Base-by-base conservation (phyloP, 2,797 vertebrate genomes). In the Nannoperca obscura region DNA sequence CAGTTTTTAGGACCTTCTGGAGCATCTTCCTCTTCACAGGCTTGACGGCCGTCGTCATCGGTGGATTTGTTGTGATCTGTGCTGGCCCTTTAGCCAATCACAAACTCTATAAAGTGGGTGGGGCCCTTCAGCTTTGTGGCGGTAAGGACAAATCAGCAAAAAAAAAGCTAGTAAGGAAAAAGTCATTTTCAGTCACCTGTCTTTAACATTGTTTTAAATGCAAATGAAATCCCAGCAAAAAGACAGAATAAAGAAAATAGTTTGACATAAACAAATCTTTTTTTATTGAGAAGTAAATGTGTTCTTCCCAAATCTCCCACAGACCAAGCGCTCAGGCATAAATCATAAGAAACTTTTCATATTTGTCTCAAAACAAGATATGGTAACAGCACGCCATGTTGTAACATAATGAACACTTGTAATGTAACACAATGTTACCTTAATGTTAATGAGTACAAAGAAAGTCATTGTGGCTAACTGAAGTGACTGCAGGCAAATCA, bases 1-100 rank as follows among this genome's bases (percentile, higher is more conserved):
- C 71, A 90, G 91, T 88, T 5, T 90, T 83, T 5, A 86, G 86
- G 54, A 90, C 89, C 9, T 90, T 90, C 82, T 91, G 90, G 91
- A 89, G 88, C 84, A 76, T 88, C 78, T 92, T 91, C 74, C 85
- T 91, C 0, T 12, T 85, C 5, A 0, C 44, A 11, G 87, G 83
- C 3, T 53, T 76, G 55, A 40, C 7, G 0, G 44, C 73, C 0
- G 12, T 87, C 1, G 0, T 71, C 30, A 5, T 30, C 0, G 90
- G 91, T 17, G 83, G 75, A 20, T 83, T 89, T 2, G 3, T 81
- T 0, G 60, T 70, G 15, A 30, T 89, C 50, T 92, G 85, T 34
- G 86, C 87, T 0, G 71, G 65, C 7, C 64, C 89, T 0, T 69
- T 84, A 59, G 34, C 74, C 80, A 85, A 84, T 53, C 58, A 69